Evolutionary conservation across 2,113 vertebrate genomes (phyloP), one percentile per base, ranked within the genome.

Genomic region (Oreochromis niloticus): DNA sequence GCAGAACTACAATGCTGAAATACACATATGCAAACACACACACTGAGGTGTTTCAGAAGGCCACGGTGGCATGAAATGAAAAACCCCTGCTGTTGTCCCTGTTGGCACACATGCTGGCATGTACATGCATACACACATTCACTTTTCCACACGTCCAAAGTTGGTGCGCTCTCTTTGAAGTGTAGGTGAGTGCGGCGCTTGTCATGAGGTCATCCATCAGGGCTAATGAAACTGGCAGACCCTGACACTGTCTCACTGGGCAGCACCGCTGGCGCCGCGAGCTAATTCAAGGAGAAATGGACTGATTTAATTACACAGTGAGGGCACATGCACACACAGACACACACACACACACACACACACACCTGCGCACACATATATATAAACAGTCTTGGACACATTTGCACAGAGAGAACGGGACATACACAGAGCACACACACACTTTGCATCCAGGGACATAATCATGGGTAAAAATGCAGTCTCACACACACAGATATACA

Each of bases 161-260:
- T 94, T 85, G 56, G 85, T 79, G 87, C 66, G 71, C 73, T 75
- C 63, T 86, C 88, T 93, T 88, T 94, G 90, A 93, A 90, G 93
- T 85, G 91, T 78, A 93, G 93, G 93, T 94, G 92, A 94, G 92
- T 86, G 92, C 75, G 87, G 85, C 89, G 91, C 91, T 91, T 95
- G 92, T 95, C 94, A 93, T 93, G 92, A 95, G 95, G 94, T 96
- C 95, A 93, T 95, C 93, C 93, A 95, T 95, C 94, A 95, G 93
- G 91, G 84, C 95, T 95, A 95, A 96, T 95, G 94, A 95, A 95
- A 94, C 95, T 94, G 94, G 94, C 94, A 95, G 93, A 93, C 84
- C 89, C 88, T 81, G 91, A 94, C 92, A 92, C 90, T 43, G 91
- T 93, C 93, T 94, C 92, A 88, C 93, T 88, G 94, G 94, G 92